Evolutionary conservation across 2,797 vertebrate genomes (phyloP).

Genomic region (Sebastes kiyomatsui): DNA sequence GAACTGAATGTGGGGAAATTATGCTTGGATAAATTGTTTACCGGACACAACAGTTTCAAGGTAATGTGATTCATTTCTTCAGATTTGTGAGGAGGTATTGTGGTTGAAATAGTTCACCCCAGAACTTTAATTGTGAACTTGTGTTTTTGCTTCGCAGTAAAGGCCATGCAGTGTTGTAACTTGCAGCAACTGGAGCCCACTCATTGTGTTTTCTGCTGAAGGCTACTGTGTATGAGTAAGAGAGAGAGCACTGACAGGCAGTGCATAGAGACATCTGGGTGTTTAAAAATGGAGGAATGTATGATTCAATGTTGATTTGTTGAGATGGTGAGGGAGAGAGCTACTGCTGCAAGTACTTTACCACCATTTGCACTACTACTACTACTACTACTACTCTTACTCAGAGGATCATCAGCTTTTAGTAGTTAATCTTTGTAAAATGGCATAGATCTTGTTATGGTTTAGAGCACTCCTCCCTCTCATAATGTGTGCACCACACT

Average conservation of each 20-base stretch:
- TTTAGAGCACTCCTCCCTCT: slow-evolving; percentile 22
- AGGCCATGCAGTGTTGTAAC: slow-evolving; percentile 25
- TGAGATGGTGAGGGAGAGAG: background rate
- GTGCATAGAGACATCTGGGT: background rate
- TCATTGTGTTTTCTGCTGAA: slow-evolving; percentile 29
- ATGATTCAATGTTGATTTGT: slow-evolving; percentile 5
- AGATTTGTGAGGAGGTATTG: background rate
- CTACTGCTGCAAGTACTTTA: background rate
- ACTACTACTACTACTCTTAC: background rate
- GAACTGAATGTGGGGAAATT: background rate
- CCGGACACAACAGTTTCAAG: slow-evolving; percentile 44
- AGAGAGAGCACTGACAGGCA: slow-evolving; percentile 1
- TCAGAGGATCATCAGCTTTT: background rate
- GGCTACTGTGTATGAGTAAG: slow-evolving; percentile 13
- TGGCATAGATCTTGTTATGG: slow-evolving; percentile 1
- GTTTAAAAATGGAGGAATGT: slow-evolving; percentile 35
- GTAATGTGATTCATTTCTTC: slow-evolving; percentile 48
- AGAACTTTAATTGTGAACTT: slow-evolving; percentile 19
- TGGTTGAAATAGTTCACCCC: slow-evolving; percentile 5
- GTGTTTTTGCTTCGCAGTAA: slow-evolving; percentile 16
- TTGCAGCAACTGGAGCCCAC: slow-evolving; percentile 20
- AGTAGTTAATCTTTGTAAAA: background rate
- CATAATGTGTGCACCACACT: slow-evolving; percentile 18
- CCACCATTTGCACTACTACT: background rate
- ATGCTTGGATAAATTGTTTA: slow-evolving; percentile 47